Base-by-base conservation (phyloP, 30 jellyfish, hydroid and myxozoan species). In the Turritopsis rubra region DNA sequence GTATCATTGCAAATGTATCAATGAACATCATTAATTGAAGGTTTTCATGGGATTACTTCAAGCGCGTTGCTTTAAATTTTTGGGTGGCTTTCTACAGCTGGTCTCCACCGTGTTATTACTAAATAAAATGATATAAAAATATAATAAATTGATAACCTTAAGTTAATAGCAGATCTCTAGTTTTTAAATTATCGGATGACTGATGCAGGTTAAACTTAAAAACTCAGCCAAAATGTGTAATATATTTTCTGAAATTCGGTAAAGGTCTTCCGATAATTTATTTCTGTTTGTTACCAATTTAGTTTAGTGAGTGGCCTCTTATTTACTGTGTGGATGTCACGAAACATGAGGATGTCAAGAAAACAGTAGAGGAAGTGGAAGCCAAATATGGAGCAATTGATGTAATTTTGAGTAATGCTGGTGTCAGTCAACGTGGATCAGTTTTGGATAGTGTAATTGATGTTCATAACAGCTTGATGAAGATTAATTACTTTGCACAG, bases 321-420 rank as follows among this genome's bases (percentile, higher is more conserved):
- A 85, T 92, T 28, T 30, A 81, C 18, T 28, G 54, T 16, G 16
- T 92, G 81, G 98, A 92, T 82, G 53, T 92, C 84, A 82, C 84
- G 21, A 82, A 75, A 26, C 16, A 28, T 29, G 90, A 84, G 19
- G 85, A 77, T 17, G 54, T 92, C 1, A 19, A 79, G 9, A 31
- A 60, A 79, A 75, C 82, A 19, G 85, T 71, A 7, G 75, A 85
- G 60, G 74, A 28, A n/a, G 86, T 89, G 52, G 66, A 79, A 27
- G 24, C 25, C 8, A 52, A 66, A 28, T 74, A 79, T 88, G 95
- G 96, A 19, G 83, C 65, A 73, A 71, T 88, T 73, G 98, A 92
- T 52, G 82, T 92, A 16, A 80, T 92, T 21, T 27, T 92, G 54
- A 92, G 93, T 68, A 92, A 92, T 92, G 98, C 98, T 19, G 98